Percentiles rank a stretch among this genome's conserved stretches.
Conservation (phyloP, 2,888 invertebrate genomes). For the Hedya salicella region DNA sequence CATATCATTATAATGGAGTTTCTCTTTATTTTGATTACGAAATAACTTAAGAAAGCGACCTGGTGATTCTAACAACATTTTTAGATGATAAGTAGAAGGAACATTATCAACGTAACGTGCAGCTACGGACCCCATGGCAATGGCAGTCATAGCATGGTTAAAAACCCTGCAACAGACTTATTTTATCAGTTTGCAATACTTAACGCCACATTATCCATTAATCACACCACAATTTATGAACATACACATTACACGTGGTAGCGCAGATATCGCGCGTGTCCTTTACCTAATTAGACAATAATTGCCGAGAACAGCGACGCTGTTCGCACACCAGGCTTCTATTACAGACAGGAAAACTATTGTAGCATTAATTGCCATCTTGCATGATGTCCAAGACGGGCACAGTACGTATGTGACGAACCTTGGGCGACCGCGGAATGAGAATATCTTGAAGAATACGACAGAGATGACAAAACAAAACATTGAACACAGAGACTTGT, state of each 20-base stretch:
- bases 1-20: no score
- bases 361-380: constrained; percentile 20
- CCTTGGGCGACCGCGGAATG: constrained; percentile 18
- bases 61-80: no score
- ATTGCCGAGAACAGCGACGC: constrained; percentile 13
- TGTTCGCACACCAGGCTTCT: constrained; percentile 5
- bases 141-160: no score
- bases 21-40: no score
- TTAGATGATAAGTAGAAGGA: no score
- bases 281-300: constrained; percentile 23
- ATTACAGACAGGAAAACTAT: constrained; percentile 15
- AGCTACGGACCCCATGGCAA: no score
- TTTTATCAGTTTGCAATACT: neutral
- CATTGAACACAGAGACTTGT: neutral
- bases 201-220: neutral
- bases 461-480: constrained; percentile 1
- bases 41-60: no score
- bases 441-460: constrained; percentile 9
- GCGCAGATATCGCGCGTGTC: neutral
- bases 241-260: constrained; percentile 18
- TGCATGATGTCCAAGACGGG: constrained; percentile 17
- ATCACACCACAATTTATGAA: neutral
- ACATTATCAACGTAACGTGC: no score
- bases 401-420: neutral
- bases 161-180: no score